phyloP scores from a whole-genome alignment of 2,888 invertebrate species.

The Rhingia rostrata region DNA sequence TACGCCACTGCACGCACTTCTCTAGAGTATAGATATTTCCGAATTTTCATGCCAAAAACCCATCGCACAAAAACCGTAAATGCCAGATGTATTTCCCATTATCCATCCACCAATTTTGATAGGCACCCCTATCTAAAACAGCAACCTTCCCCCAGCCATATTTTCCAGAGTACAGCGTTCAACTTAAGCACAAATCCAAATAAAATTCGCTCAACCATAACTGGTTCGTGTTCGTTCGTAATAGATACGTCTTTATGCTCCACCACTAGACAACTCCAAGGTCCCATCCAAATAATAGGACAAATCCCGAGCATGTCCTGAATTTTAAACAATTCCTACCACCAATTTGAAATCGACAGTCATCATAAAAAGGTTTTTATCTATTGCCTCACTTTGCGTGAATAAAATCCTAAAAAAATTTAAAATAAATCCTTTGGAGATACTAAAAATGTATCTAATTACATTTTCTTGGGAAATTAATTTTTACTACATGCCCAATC shows the following conservation, averaged over 20 bases:
- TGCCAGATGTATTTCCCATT: no score
- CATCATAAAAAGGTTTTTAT: conserved; percentile 58
- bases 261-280: conserved; percentile 35
- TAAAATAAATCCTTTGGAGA: neutral
- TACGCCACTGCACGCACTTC: no score
- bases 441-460: conserved; percentile 63
- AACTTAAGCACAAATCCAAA: conserved; percentile 49
- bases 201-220: conserved; percentile 64
- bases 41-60: no score
- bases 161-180: conserved; percentile 5
- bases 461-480: conserved; percentile 58
- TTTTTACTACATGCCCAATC: conserved; percentile 43
- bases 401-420: conserved; percentile 51
- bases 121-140: no score
- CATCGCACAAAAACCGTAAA: no score
- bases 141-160: neutral
- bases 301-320: conserved; percentile 50
- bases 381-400: conserved; percentile 63
- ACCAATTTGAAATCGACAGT: conserved; percentile 32
- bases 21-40: no score
- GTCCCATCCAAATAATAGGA: conserved; percentile 23
- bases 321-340: conserved; percentile 51
- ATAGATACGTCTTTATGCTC: conserved; percentile 40
- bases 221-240: conserved; percentile 27
- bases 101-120: no score